phyloP scores from a whole-genome alignment of 2,888 invertebrate species.

The Limnephilus lunatus region DNA sequence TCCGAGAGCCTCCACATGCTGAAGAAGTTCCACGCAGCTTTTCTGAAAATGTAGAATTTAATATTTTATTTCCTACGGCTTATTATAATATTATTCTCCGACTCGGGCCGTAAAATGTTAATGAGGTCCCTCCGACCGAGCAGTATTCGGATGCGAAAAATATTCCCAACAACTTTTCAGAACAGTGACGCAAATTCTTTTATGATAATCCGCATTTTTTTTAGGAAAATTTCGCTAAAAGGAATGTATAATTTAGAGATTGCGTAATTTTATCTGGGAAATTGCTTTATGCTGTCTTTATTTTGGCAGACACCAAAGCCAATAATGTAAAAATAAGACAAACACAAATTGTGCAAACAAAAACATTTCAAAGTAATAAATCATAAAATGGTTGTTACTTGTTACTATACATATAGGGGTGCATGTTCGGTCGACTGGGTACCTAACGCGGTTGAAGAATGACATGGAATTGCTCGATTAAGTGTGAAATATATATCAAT shows the following conservation, averaged over 20 bases:
- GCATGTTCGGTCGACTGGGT: background rate
- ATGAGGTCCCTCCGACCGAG: background rate
- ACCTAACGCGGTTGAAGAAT: background rate
- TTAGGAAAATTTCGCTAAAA: background rate
- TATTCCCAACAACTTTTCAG: background rate
- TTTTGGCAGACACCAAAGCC: background rate
- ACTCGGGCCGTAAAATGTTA: conserved; percentile 11
- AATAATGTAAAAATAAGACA: background rate
- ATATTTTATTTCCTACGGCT: background rate
- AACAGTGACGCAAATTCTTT: conserved; percentile 37
- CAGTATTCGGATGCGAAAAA: background rate
- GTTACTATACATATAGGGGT: background rate
- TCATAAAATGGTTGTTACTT: background rate
- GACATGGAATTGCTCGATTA: background rate
- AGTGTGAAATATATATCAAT: background rate
- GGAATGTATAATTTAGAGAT: conserved; percentile 40
- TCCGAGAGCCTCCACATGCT: background rate
- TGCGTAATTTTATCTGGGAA: background rate
- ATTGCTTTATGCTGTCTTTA: background rate
- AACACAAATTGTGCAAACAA: background rate
- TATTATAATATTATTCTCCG: background rate
- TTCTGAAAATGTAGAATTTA: background rate
- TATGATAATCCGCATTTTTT: conserved; percentile 35
- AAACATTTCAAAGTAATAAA: background rate
- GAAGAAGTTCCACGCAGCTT: conserved; percentile 10